Evolutionary conservation across 2,797 vertebrate genomes (phyloP), one percentile per base, ranked within the genome.

Genomic region (Eulemur mongoz): DNA sequence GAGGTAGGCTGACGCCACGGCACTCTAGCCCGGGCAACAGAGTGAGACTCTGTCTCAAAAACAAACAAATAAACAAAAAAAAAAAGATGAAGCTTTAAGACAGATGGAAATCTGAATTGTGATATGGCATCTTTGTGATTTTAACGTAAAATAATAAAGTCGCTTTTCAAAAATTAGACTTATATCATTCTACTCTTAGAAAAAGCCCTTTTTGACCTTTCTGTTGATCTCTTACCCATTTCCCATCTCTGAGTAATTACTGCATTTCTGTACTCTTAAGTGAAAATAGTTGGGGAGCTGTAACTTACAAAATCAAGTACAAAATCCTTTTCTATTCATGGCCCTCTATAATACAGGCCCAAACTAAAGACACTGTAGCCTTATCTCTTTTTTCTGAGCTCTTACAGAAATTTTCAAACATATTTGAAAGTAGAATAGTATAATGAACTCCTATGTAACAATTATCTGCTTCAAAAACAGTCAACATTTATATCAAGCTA

Each of bases 71-170:
- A 43, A 43, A 43, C 7, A 43, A 43, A 43, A 43, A 43, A 43
- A 43, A 43, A 43, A 8, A 43, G 43, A 43, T 7, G 43, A 43
- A 48, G 48, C 48, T 48, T 48, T 48, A 48, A 48, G 48, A 93
- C 7, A 85, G 38, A 76, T 81, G 7, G 84, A 85, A 97, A 89
- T 45, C 20, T 82, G 69, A 95, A 92, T 89, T 93, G 25, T 85
- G 38, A 89, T 59, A 89, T 4, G 30, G 17, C 20, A 87, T 84
- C 96, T 94, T 48, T 84, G 20, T 80, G 48, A 80, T 10, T 90
- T 88, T 84, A 91, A 84, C 45, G 38, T 75, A 80, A 87, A 89
- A 94, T 78, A 91, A 91, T 67, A 84, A 80, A 72, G 43, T 67
- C 30, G 80, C 13, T 38, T 65, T 54, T 75, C 54, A 83, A 85